These are phyloP conservation scores for Drosophila demipolita DNA, from an alignment of 2,888 invertebrate species.

Conservation along the genomic window DNA sequence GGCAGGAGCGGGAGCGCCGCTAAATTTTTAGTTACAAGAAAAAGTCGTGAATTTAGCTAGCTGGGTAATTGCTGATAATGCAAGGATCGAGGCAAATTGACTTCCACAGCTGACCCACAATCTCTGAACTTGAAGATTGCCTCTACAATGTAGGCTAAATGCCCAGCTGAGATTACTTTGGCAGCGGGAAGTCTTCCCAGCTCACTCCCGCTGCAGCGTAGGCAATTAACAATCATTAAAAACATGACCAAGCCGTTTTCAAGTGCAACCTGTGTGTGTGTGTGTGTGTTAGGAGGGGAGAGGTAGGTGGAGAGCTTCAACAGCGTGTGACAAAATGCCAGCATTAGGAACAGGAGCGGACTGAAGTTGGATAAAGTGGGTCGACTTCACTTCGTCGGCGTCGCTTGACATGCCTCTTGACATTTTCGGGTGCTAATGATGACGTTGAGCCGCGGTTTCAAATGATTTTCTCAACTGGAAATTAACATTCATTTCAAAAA, in stretches of 20 bases:
- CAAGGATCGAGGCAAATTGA: constrained; percentile 58
- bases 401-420: constrained; percentile 41
- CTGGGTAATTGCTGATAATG: constrained; percentile 71
- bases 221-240: constrained; percentile 62
- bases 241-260: constrained; percentile 18
- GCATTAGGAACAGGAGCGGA: constrained; percentile 33
- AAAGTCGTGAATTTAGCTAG: constrained; percentile 69
- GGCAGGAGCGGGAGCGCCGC: constrained; percentile 6
- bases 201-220: constrained; percentile 10
- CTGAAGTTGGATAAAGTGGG: constrained; percentile 1
- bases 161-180: constrained; percentile 51
- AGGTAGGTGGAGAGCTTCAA: constrained; percentile 11
- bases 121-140: constrained; percentile 66
- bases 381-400: background rate
- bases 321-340: constrained; percentile 61
- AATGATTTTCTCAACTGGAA: constrained; percentile 41
- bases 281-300: background rate
- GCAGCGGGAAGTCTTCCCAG: constrained; percentile 1
- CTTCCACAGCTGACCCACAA: constrained; percentile 70
- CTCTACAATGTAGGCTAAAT: constrained; percentile 64
- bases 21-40: constrained; percentile 19
- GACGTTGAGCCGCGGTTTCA: constrained; percentile 58
- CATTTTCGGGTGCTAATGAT: constrained; percentile 65
- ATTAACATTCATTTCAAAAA: constrained; percentile 65
- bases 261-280: constrained; percentile 7